Conservation (phyloP, 1,140 invertebrate species). For the Camponotus pennsylvanicus region DNA sequence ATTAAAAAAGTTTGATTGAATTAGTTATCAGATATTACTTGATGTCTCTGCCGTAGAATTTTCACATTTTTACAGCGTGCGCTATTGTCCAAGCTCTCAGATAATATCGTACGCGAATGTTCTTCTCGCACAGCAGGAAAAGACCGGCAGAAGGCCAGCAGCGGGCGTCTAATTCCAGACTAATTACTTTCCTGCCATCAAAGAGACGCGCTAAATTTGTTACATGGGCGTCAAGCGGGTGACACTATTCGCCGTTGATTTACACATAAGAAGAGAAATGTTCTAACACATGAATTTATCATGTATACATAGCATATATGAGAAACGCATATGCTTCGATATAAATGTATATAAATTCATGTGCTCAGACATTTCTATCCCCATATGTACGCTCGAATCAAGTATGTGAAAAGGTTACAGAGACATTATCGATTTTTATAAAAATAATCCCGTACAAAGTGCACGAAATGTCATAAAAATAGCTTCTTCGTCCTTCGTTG, state of each 20-base stretch:
- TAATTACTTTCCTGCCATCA: constrained; percentile 81
- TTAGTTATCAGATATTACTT: not conserved
- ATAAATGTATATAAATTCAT: no score
- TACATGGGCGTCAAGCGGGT: constrained; percentile 72
- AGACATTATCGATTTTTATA: not conserved
- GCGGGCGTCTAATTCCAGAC: constrained; percentile 79
- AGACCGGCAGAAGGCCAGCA: constrained; percentile 65
- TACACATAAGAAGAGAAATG: no score
- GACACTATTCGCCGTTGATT: constrained; percentile 64
- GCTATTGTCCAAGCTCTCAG: not conserved
- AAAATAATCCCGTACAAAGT: constrained; percentile 4
- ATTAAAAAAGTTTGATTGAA: constrained; percentile 5
- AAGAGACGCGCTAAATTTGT: constrained; percentile 81
- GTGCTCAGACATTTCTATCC: no score
- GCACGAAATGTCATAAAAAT: not conserved
- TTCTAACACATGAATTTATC: no score
- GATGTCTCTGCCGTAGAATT: not conserved
- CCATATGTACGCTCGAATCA: constrained; percentile 58
- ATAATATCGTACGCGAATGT: constrained; percentile 19
- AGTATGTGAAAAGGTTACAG: constrained; percentile 46
- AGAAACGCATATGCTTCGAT: no score
- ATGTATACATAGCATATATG: no score
- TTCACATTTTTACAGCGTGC: not conserved
- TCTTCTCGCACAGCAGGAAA: constrained; percentile 51
- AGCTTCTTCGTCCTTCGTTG: not conserved